phyloP scores from a whole-genome alignment of 2,888 invertebrate species.

The Himalopsyche japonica region DNA sequence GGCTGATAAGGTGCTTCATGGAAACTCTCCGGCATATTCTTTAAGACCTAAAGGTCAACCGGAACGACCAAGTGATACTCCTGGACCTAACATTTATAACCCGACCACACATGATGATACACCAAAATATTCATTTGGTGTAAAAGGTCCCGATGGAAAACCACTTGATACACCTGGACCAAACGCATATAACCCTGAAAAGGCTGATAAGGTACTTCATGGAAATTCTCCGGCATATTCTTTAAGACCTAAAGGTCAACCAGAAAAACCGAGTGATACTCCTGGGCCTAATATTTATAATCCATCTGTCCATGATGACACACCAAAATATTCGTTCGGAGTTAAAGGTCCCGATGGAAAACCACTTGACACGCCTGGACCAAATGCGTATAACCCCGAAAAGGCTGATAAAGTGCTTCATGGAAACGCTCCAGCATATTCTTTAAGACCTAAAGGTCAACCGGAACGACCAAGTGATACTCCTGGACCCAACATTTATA shows the following conservation, averaged over 20 bases:
- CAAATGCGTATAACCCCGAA: constrained; percentile 65
- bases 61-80: constrained; percentile 49
- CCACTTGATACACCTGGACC: constrained; percentile 68
- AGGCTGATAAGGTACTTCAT: constrained; percentile 53
- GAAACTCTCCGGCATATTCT: constrained; percentile 49
- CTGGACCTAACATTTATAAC: constrained; percentile 65
- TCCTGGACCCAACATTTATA: constrained; percentile 71
- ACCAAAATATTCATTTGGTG: constrained; percentile 60
- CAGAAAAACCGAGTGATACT: constrained; percentile 57
- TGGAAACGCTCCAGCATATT: constrained; percentile 69
- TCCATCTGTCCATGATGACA: constrained; percentile 59
- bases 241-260: constrained; percentile 56
- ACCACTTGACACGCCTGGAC: constrained; percentile 63
- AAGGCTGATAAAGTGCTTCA: constrained; percentile 61
- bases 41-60: constrained; percentile 55
- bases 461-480: constrained; percentile 66
- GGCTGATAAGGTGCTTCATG: constrained; percentile 42
- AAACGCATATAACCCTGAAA: constrained; percentile 64
- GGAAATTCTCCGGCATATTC: constrained; percentile 60
- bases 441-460: constrained; percentile 70
- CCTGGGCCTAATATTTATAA: constrained; percentile 70
- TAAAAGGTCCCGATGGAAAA: constrained; percentile 63
- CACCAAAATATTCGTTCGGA: constrained; percentile 65
- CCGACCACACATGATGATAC: constrained; percentile 53
- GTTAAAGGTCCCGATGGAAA: constrained; percentile 64